phyloP scores from a whole-genome alignment of 2,888 invertebrate species.

The Dusona sp. region DNA sequence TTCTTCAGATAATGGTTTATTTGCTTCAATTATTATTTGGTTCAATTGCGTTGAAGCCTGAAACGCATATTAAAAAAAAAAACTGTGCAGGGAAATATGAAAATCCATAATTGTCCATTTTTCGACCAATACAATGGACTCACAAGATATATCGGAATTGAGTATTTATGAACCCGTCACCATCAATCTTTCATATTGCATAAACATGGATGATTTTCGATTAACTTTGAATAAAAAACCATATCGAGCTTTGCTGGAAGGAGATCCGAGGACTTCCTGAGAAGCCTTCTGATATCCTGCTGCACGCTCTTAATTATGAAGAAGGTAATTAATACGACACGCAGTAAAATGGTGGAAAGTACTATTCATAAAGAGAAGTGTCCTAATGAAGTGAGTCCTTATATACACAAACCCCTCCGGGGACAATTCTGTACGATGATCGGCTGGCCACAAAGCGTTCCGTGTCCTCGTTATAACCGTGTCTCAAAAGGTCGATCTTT shows the following conservation, averaged over 20 bases:
- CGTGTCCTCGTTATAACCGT: slow-evolving; percentile 65
- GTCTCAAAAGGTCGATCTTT: slow-evolving; percentile 52
- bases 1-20: background rate
- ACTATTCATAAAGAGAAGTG: slow-evolving; percentile 11
- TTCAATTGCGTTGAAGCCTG: too few species aligned
- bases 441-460: slow-evolving; percentile 76
- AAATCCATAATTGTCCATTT: too few species aligned
- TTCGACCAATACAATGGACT: too few species aligned
- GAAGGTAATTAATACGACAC: slow-evolving; percentile 11
- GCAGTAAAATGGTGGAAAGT: background rate
- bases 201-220: too few species aligned
- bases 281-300: background rate
- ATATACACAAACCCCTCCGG: slow-evolving; percentile 8
- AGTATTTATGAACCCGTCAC: background rate
- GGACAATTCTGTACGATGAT: slow-evolving; percentile 46
- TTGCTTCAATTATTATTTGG: too few species aligned
- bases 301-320: background rate
- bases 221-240: background rate
- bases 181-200: slow-evolving; percentile 10
- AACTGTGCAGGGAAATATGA: too few species aligned
- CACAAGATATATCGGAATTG: too few species aligned
- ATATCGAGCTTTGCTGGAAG: background rate
- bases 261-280: background rate
- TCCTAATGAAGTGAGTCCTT: background rate
- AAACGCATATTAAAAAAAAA: too few species aligned